Evolutionary conservation across 2,797 vertebrate genomes (phyloP), one percentile per base, ranked within the genome.

Genomic region (Tokudaia tokunoshimensis): DNA sequence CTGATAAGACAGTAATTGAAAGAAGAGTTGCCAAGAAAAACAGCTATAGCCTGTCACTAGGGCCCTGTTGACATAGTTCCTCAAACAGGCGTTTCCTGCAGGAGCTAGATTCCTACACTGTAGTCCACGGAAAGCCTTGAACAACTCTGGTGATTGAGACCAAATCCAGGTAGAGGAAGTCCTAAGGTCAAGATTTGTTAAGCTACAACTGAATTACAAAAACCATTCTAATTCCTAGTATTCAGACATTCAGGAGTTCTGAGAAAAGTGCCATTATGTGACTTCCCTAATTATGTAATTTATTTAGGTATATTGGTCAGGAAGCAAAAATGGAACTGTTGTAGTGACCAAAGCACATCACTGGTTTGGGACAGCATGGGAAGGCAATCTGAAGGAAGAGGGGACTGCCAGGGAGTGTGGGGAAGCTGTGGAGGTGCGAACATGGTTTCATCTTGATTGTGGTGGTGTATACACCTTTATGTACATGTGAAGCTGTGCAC

Each of bases 111-210:
- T 92, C 96, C 72, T 76, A 50, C 87, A n/a, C 14, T 82, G 47
- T 44, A 44, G 78, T 83, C 31, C 8, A 55, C 87, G 55, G 72
- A 47, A 82, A 96, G 63, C 37, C 29, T 72, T 7, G 12, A 70
- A 13, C 34, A 47, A 26, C 47, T 65, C 31, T 13, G 34, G 29
- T 74, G 61, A 10, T 72, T 92, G 52, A 81, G 83, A 87, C 74
- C 57, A 81, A 94, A 79, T 65, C 82, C 55, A 86, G 76, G 80
- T 57, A 82, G 83, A 95, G 97, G 97, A 97, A 97, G 89, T 57
- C 55, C 92, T 92, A 72, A 95, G 97, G 93, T 95, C 95, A 93
- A 93, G 93, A 94, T 89, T 37, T 96, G 65, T 92, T 92, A 96
- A 85, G 86, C 87, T 96, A 92, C 89, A 94, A 52, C 52, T 94